Evolutionary conservation across 2,888 invertebrate genomes (phyloP).

Genomic region (Rotaria sp.): DNA sequence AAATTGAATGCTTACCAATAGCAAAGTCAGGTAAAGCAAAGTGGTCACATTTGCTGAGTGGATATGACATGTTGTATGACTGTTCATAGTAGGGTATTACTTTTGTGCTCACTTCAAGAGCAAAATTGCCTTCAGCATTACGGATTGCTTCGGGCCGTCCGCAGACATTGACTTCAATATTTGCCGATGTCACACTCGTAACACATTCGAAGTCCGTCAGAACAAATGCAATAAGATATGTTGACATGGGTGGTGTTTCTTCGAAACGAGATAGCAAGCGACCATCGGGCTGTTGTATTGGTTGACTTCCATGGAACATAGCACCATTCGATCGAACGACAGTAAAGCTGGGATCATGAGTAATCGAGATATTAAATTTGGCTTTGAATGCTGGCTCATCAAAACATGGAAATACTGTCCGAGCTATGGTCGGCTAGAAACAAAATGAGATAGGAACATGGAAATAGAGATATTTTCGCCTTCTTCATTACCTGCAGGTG

Average conservation of each 20-base stretch:
- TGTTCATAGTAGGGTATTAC: conserved; percentile 32
- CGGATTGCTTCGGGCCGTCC: conserved; percentile 36
- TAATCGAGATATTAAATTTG: conserved; percentile 69
- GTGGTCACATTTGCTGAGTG: conserved; percentile 33
- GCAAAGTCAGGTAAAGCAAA: background rate
- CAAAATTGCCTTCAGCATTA: conserved; percentile 32
- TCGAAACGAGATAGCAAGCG: conserved; percentile 62
- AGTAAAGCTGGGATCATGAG: conserved; percentile 61
- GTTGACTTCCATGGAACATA: conserved; percentile 45
- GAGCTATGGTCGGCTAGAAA: conserved; percentile 86
- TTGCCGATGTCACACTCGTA: background rate
- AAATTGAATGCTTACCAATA: background rate
- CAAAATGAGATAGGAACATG: conserved; percentile 73
- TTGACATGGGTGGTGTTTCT: conserved; percentile 81
- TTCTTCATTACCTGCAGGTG: background rate
- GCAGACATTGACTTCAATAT: conserved; percentile 25
- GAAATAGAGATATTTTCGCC: background rate
- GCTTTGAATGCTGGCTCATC: conserved; percentile 85
- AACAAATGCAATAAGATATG: conserved; percentile 82
- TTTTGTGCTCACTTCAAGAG: conserved; percentile 29
- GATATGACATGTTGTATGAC: conserved; percentile 34
- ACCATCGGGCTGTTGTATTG: conserved; percentile 64
- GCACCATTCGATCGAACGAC: conserved; percentile 43
- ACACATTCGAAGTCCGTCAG: conserved; percentile 71
- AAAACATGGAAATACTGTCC: conserved; percentile 86